Percentiles rank a stretch among this genome's conserved stretches.
Evolutionary conservation across 2,113 vertebrate genomes (phyloP).

Genomic region (Marcusenius ussheri): DNA sequence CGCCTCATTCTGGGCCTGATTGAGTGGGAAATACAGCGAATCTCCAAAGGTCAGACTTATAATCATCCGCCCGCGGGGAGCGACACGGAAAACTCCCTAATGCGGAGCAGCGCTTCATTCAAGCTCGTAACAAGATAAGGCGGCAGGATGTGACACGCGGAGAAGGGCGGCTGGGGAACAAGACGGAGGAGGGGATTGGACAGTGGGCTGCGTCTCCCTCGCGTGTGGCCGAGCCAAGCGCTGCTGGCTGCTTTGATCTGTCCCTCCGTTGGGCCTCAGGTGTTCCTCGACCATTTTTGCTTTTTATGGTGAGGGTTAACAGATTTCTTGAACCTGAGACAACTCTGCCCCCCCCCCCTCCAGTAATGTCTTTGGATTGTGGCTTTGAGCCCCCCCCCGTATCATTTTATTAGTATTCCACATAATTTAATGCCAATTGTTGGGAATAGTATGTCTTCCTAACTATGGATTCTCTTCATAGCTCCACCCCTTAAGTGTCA

Average conservation of each 20-base stretch:
- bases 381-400: background rate
- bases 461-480: background rate
- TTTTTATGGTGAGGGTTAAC: background rate
- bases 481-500: background rate
- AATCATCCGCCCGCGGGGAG: slow-evolving; percentile 65
- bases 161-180: background rate
- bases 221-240: background rate
- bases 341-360: background rate
- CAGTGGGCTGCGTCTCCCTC: background rate
- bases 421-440: too few relatives aligned
- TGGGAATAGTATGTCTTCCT: background rate
- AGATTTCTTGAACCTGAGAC: background rate
- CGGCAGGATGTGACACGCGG: slow-evolving; percentile 27
- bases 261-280: background rate
- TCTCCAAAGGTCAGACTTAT: slow-evolving; percentile 74
- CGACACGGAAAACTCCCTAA: slow-evolving; percentile 63
- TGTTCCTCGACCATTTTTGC: background rate
- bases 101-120: slow-evolving; percentile 52
- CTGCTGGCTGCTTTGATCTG: background rate
- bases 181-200: slow-evolving; percentile 19
- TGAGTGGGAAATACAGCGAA: slow-evolving; percentile 71
- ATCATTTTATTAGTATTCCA: background rate
- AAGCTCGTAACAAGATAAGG: slow-evolving; percentile 46
- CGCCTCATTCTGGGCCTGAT: slow-evolving; percentile 69
- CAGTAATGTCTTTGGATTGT: background rate